Evolutionary conservation across 2,888 invertebrate genomes (phyloP).

Genomic region (Peribatodes rhomboidaria): DNA sequence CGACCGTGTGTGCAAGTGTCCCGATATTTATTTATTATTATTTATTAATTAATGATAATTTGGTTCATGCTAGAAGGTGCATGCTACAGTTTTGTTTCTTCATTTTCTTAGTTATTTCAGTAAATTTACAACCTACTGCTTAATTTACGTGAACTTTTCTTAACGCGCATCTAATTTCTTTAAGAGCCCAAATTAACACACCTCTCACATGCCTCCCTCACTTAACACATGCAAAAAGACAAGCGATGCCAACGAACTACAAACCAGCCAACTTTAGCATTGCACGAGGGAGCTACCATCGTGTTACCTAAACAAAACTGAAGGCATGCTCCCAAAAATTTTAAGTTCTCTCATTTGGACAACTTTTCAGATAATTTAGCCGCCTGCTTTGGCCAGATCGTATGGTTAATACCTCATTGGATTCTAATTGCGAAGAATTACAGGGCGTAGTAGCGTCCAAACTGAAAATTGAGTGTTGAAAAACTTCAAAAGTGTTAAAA

Average conservation of each 20-base stretch:
- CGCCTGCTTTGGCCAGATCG: constrained; percentile 29
- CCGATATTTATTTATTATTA: too few species aligned
- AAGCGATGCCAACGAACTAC: constrained; percentile 39
- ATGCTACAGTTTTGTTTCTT: too few species aligned
- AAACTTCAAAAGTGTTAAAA: constrained; percentile 44
- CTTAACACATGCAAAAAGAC: constrained; percentile 21
- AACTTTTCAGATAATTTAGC: background rate
- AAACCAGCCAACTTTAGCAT: background rate
- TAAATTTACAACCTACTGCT: too few species aligned
- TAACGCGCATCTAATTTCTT: constrained; percentile 15
- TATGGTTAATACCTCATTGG: constrained; percentile 50
- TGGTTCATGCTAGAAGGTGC: too few species aligned
- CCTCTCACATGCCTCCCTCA: constrained; percentile 19
- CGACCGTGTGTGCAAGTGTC: too few species aligned
- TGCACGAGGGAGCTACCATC: background rate
- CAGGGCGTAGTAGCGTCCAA: constrained; percentile 60
- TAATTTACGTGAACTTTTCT: background rate
- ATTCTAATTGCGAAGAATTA: constrained; percentile 72
- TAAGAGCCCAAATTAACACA: constrained; percentile 25
- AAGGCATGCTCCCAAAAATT: background rate
- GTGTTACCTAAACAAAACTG: background rate
- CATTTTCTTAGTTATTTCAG: too few species aligned
- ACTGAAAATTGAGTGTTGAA: constrained; percentile 80
- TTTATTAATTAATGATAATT: too few species aligned
- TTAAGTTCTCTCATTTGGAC: background rate